These are phyloP conservation scores for Columbina picui DNA, from an alignment of 2,113 vertebrate genomes.

Conservation along the genomic window DNA sequence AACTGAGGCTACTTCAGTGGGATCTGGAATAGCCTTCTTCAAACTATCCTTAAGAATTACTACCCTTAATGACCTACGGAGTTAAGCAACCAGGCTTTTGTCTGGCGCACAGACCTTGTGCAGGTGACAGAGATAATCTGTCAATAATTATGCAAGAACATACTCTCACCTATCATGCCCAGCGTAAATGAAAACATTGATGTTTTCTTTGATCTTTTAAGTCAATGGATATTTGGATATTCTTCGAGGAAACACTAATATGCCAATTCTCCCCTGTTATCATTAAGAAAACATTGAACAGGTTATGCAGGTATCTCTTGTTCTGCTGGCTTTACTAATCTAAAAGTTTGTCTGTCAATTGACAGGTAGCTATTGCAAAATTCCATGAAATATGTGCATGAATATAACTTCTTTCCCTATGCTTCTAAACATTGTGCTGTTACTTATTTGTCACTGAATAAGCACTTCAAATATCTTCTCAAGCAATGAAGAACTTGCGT, in stretches of 20 bases:
- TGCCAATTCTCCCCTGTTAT: background rate
- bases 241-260: conserved; percentile 13
- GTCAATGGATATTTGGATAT: conserved; percentile 10
- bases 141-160: background rate
- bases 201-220: conserved; percentile 4
- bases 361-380: background rate
- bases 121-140: background rate
- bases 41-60: background rate
- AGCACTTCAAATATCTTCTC: background rate
- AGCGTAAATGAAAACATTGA: background rate
- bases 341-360: background rate
- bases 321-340: background rate
- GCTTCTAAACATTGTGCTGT: background rate
- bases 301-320: background rate
- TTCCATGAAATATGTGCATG: background rate
- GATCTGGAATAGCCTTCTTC: background rate
- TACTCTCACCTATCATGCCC: background rate
- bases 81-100: background rate
- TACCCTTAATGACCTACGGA: background rate
- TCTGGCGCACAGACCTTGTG: background rate
- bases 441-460: background rate
- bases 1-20: background rate
- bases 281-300: conserved; percentile 7
- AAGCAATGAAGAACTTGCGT: background rate
- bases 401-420: background rate